Percentiles rank a stretch among this genome's conserved stretches.
Conservation (phyloP, 2,113 vertebrate species). For the Telmatochromis bifrenatus region DNA sequence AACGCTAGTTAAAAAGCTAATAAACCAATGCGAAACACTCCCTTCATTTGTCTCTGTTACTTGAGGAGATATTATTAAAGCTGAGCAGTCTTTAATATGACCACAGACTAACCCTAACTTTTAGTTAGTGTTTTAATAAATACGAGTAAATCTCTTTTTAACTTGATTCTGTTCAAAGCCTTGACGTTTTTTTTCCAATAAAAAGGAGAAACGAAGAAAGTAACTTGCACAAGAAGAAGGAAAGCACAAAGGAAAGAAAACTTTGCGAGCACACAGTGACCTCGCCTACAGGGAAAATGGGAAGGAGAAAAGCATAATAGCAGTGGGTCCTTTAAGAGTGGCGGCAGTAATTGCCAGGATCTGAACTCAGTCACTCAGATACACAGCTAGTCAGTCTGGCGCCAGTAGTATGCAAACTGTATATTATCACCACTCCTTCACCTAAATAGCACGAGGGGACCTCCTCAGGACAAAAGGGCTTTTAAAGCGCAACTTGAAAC, state of each 20-base stretch:
- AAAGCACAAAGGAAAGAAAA: conserved; percentile 56
- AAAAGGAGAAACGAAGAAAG: conserved; percentile 9
- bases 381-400: conserved; percentile 90
- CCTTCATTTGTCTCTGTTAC: not conserved
- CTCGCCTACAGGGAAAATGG: conserved; percentile 59
- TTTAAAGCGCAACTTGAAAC: conserved; percentile 84
- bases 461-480: conserved; percentile 77
- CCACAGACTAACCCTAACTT: conserved; percentile 6
- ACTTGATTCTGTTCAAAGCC: not conserved
- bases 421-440: conserved; percentile 95
- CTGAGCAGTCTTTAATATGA: not conserved
- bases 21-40: not conserved
- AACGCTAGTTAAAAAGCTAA: not conserved
- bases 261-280: conserved; percentile 54
- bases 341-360: conserved; percentile 90
- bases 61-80: not conserved
- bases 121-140: not conserved
- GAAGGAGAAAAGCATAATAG: conserved; percentile 63
- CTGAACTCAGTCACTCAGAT: conserved; percentile 85
- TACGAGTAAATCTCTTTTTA: conserved; percentile 6
- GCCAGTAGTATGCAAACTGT: conserved; percentile 94
- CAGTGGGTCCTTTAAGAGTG: conserved; percentile 87
- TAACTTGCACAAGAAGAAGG: conserved; percentile 22
- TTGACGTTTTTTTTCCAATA: not conserved
- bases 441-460: conserved; percentile 83